Evolutionary conservation across 1,140 invertebrate genomes (phyloP).

Genomic region (Hesperophylax magnus): DNA sequence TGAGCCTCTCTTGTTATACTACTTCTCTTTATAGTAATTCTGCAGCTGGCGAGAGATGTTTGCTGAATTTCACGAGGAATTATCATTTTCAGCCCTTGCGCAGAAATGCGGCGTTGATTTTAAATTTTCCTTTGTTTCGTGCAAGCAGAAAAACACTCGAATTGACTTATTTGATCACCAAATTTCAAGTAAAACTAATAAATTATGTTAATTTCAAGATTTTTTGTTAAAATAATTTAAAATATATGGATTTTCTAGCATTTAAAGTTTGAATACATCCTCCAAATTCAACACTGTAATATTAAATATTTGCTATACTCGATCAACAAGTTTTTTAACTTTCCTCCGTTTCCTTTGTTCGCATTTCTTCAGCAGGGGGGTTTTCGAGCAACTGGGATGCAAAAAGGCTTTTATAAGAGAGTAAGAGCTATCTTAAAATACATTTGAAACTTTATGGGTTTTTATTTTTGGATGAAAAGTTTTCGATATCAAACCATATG

Average conservation of each 20-base stretch:
- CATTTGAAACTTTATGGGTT: too few relatives aligned
- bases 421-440: too few relatives aligned
- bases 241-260: not conserved
- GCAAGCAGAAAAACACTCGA: not conserved
- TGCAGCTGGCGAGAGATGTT: not conserved
- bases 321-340: slow-evolving; percentile 32
- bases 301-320: not conserved
- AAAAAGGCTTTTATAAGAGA: too few relatives aligned
- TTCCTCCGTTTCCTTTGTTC: slow-evolving; percentile 2
- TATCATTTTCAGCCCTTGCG: not conserved
- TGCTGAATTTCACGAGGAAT: not conserved
- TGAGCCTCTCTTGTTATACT: not conserved
- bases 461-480: too few relatives aligned
- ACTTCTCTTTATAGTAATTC: not conserved
- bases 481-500: too few relatives aligned
- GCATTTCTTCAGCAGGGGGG: not conserved
- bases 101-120: not conserved
- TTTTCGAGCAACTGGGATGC: too few relatives aligned
- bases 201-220: not conserved
- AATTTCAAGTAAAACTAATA: not conserved
- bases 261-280: not conserved
- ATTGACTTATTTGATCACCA: not conserved
- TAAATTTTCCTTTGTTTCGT: not conserved
- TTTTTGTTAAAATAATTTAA: not conserved
- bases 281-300: not conserved